Conservation (phyloP, 2,797 vertebrate species). For the Salarias fasciatus region DNA sequence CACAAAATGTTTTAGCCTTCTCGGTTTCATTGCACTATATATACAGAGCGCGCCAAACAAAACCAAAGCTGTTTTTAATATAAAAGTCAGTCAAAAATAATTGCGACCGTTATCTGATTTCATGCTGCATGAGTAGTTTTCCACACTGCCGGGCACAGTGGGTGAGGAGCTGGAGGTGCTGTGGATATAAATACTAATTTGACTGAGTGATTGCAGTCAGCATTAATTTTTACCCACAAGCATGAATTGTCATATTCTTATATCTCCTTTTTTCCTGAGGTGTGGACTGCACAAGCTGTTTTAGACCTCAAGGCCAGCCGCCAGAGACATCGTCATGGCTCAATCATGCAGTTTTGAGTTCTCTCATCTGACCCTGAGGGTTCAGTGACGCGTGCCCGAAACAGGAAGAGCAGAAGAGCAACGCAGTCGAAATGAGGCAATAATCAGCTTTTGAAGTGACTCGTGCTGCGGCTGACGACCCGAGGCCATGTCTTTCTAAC, state of each 20-base stretch:
- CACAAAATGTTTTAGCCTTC: not conserved
- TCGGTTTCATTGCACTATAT: not conserved
- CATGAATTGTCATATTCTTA: too few relatives aligned
- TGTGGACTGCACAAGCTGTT: conserved; percentile 1
- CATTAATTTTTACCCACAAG: too few relatives aligned
- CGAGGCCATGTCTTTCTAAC: conserved; percentile 39
- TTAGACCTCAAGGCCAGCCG: conserved; percentile 3
- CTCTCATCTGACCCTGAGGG: conserved; percentile 47
- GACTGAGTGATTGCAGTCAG: not conserved
- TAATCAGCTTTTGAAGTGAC: conserved; percentile 55
- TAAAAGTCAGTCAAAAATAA: not conserved
- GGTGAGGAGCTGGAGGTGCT: not conserved
- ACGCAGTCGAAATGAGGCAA: conserved; percentile 46
- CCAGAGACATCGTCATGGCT: not conserved
- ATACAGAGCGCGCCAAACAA: not conserved
- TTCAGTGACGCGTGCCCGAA: conserved; percentile 34
- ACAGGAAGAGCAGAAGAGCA: conserved; percentile 11
- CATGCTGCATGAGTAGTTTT: not conserved
- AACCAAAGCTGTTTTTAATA: conserved; percentile 1
- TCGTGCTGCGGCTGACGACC: conserved; percentile 44
- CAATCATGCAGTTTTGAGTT: conserved; percentile 47
- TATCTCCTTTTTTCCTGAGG: too few relatives aligned
- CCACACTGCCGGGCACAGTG: not conserved
- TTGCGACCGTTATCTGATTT: not conserved
- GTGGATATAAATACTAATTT: not conserved